A percentile compares a stretch with the other conserved stretches of the same genome.
These are phyloP conservation scores for Sebastes variabilis DNA, from an alignment of 2,797 vertebrate species.

Conservation along the genomic window DNA sequence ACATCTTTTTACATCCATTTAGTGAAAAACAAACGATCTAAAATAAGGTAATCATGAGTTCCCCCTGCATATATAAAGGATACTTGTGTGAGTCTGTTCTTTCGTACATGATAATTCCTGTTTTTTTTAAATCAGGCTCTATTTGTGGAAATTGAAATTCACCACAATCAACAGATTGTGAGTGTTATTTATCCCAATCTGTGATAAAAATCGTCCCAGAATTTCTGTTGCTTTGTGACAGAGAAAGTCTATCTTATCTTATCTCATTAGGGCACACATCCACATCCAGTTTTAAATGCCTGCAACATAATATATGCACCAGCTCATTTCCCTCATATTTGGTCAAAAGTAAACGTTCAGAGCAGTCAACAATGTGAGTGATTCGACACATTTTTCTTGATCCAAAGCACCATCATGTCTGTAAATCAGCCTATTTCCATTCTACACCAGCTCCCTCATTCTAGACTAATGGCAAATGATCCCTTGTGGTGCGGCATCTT, in stretches of 20 bases:
- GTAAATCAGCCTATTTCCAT: constrained; percentile 75
- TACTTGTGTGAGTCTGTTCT: neutral
- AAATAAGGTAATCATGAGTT: neutral
- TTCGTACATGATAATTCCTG: neutral
- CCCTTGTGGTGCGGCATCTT: constrained; percentile 72
- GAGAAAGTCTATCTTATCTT: too few species aligned
- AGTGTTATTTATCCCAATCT: neutral
- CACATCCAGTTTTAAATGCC: neutral
- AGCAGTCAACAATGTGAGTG: constrained; percentile 30
- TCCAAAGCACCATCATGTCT: constrained; percentile 39
- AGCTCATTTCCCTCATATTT: constrained; percentile 11
- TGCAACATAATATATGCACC: neutral
- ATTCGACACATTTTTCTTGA: constrained; percentile 31
- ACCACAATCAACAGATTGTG: neutral
- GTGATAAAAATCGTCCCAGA: too few species aligned
- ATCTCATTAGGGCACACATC: neutral
- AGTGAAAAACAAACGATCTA: neutral
- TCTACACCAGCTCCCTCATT: constrained; percentile 65
- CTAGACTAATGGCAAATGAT: constrained; percentile 68
- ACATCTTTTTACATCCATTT: neutral
- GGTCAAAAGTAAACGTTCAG: constrained; percentile 25
- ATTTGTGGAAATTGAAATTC: neutral
- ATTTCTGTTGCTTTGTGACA: too few species aligned
- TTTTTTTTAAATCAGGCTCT: neutral
- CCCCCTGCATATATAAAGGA: neutral